Percentiles rank a stretch among this genome's conserved stretches.
phyloP scores from a whole-genome alignment of 2,888 invertebrate species.

The Syrphus vitripennis region DNA sequence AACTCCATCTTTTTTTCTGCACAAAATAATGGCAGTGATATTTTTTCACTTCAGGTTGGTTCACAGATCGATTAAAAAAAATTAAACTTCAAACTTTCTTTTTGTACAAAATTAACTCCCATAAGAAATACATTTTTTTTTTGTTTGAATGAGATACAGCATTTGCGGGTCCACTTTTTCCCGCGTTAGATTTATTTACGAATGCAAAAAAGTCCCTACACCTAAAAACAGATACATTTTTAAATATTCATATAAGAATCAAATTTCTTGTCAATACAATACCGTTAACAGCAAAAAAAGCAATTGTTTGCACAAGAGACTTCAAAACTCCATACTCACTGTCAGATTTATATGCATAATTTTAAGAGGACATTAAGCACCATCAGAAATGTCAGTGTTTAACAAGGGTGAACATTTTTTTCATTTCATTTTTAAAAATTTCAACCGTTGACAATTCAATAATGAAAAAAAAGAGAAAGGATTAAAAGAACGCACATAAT shows the following conservation, averaged over 20 bases:
- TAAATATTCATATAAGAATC: slow-evolving; percentile 32
- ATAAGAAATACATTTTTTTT: no score
- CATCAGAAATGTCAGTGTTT: slow-evolving; percentile 53
- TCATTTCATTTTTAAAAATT: slow-evolving; percentile 29
- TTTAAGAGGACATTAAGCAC: slow-evolving; percentile 68
- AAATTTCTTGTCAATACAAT: slow-evolving; percentile 32
- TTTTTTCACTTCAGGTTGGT: no score
- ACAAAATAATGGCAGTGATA: no score
- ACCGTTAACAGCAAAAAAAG: slow-evolving; percentile 46
- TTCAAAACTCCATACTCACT: slow-evolving; percentile 20
- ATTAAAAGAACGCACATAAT: slow-evolving; percentile 40
- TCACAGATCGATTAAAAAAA: no score
- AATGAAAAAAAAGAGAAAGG: slow-evolving; percentile 13
- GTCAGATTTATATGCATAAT: slow-evolving; percentile 21
- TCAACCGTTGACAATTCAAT: slow-evolving; percentile 55
- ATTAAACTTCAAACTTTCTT: no score
- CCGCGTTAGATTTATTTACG: no score
- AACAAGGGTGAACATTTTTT: slow-evolving; percentile 53
- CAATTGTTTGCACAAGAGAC: slow-evolving; percentile 56
- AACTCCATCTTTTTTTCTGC: no score
- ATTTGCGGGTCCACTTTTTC: no score
- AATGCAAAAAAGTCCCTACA: no score
- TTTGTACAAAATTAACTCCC: no score
- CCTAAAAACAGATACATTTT: neutral
- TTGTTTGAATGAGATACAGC: no score